Evolutionary conservation across 2,888 invertebrate species (phyloP).

Genomic region (Neocrepidodera transversa): DNA sequence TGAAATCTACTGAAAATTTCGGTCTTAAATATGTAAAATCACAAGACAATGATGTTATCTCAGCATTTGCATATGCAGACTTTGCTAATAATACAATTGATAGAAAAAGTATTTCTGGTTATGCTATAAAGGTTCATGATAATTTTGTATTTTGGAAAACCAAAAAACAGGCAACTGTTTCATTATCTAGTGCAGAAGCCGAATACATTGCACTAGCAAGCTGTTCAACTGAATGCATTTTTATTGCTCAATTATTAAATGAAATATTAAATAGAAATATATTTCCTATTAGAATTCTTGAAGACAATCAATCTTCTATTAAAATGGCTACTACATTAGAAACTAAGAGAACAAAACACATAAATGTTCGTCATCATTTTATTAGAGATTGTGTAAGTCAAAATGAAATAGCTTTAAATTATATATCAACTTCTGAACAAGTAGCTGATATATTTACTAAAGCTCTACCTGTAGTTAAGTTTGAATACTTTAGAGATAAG

Average conservation of each 20-base stretch:
- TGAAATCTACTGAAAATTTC: conserved; percentile 26
- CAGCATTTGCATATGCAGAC: conserved; percentile 11
- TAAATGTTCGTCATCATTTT: conserved; percentile 32
- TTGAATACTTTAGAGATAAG: too few relatives aligned
- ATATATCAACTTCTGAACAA: conserved; percentile 19
- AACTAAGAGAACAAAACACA: conserved; percentile 38
- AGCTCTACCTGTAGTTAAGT: conserved; percentile 19
- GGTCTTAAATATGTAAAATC: conserved; percentile 23
- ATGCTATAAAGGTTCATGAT: conserved; percentile 7
- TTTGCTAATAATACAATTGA: conserved; percentile 21
- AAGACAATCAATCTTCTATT: conserved; percentile 30
- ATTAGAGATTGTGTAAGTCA: conserved; percentile 21
- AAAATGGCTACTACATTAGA: conserved; percentile 38
- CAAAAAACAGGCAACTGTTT: conserved; percentile 35
- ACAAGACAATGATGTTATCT: background rate
- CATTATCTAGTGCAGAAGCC: conserved; percentile 37
- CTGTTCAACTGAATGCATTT: conserved; percentile 36
- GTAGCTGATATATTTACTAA: conserved; percentile 27
- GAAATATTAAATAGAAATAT: conserved; percentile 26
- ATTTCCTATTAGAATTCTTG: conserved; percentile 27
- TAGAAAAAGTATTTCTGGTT: conserved; percentile 40
- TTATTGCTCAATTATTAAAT: conserved; percentile 29
- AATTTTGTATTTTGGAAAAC: conserved; percentile 33
- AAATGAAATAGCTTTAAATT: conserved; percentile 23
- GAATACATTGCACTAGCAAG: conserved; percentile 36